These are phyloP conservation scores for Sycobia sp. DNA, from an alignment of 1,140 invertebrate species.

Conservation along the genomic window DNA sequence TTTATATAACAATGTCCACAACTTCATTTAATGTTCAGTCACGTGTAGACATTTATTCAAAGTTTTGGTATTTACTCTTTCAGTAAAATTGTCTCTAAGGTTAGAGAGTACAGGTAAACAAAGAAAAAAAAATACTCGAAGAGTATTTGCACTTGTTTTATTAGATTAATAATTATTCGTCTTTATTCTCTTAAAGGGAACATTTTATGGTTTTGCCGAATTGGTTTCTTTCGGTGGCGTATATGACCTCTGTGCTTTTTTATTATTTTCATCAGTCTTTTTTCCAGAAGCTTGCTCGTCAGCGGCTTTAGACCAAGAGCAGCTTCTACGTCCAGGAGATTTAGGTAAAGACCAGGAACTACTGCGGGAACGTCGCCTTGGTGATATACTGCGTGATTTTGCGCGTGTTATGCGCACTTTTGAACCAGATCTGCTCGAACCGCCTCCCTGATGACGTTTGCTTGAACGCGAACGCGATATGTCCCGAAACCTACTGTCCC, in stretches of 20 bases:
- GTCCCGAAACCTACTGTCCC: no score
- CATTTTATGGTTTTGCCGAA: neutral
- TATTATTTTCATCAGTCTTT: constrained; percentile 8
- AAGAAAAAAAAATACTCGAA: no score
- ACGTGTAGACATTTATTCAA: no score
- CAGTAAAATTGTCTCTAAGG: no score
- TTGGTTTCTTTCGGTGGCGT: neutral
- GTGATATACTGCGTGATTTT: constrained; percentile 40
- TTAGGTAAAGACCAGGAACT: constrained; percentile 57
- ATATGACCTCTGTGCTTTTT: neutral
- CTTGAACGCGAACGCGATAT: constrained; percentile 1
- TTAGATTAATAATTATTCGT: neutral
- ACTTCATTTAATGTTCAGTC: no score
- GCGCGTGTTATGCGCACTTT: constrained; percentile 47
- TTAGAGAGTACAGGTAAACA: no score
- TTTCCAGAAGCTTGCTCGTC: constrained; percentile 27
- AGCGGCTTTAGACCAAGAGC: constrained; percentile 52
- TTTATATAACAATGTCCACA: no score
- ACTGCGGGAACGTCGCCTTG: constrained; percentile 47
- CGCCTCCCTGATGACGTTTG: no score
- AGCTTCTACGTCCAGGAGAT: constrained; percentile 50
- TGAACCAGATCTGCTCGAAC: constrained; percentile 22
- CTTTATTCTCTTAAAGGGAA: neutral
- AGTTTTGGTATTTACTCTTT: no score
- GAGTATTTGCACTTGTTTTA: no score